Evolutionary conservation across 2,888 invertebrate species (phyloP).

Genomic region (Nemapogon koenigi): DNA sequence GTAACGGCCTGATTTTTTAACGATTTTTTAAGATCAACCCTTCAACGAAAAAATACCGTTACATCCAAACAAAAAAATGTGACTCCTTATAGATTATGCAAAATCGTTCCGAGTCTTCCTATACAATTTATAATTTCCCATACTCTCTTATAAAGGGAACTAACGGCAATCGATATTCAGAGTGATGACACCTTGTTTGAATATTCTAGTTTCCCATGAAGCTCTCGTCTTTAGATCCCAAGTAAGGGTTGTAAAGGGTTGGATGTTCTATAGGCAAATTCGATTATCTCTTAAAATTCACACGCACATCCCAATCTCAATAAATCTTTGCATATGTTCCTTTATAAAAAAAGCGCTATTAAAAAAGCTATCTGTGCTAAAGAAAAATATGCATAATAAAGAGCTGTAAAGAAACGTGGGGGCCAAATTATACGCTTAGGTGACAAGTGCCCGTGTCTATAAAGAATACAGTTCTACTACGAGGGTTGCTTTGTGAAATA

Average conservation of each 20-base stretch:
- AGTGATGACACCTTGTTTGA: slow-evolving; percentile 65
- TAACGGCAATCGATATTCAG: slow-evolving; percentile 61
- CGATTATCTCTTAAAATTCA: slow-evolving; percentile 60
- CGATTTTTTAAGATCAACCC: slow-evolving; percentile 42
- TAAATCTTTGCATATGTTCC: slow-evolving; percentile 61
- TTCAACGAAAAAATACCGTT: slow-evolving; percentile 45
- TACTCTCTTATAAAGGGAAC: slow-evolving; percentile 42
- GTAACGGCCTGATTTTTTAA: slow-evolving; percentile 52
- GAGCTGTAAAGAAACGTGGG: slow-evolving; percentile 25
- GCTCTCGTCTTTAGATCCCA: slow-evolving; percentile 30
- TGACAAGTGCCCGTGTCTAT: slow-evolving; percentile 51
- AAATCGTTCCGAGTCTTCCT: slow-evolving; percentile 52
- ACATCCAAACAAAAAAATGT: slow-evolving; percentile 33
- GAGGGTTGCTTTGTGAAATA: slow-evolving; percentile 22
- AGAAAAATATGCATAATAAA: slow-evolving; percentile 54
- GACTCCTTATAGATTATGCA: slow-evolving; percentile 59
- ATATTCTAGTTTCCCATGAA: slow-evolving; percentile 60
- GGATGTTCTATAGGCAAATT: slow-evolving; percentile 61
- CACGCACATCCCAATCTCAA: slow-evolving; percentile 56
- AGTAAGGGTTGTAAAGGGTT: slow-evolving; percentile 49
- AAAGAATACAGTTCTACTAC: slow-evolving; percentile 26
- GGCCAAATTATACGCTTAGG: slow-evolving; percentile 60
- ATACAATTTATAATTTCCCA: slow-evolving; percentile 59
- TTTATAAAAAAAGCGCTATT: slow-evolving; percentile 55
- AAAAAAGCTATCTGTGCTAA: slow-evolving; percentile 55